Evolutionary conservation across 2,113 vertebrate genomes (phyloP), one percentile per base, ranked within the genome.

Genomic region (Corvus moneduloides): DNA sequence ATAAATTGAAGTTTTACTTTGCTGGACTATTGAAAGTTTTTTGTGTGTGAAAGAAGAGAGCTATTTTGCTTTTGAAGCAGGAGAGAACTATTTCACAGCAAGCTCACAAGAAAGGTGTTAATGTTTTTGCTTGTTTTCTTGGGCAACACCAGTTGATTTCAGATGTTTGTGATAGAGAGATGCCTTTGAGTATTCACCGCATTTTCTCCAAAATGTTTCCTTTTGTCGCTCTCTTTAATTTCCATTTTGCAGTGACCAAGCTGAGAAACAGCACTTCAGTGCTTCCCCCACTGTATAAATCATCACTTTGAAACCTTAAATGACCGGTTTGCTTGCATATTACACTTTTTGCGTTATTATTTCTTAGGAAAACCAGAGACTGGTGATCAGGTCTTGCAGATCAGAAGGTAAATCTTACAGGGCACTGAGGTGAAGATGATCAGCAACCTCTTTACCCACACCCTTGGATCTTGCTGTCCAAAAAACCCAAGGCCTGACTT

Each of bases 1-100:
- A 13, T 64, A 85, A 93, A 84, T 82, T 89, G 73, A 66, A 93
- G 78, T 95, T 92, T 91, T 90, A 84, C 83, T 96, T 95, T 46
- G 30, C 49, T 80, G 90, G 76, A 81, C 80, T 96, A 84, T 56
- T 87, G 89, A 30, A 95, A 97, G 73, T 93, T 96, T 94, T 85
- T 93, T 82, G 58, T 12, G 41, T 95, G 74, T 89, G 87, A 78
- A 81, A 75, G 52, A 33, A 87, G 49, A 78, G 77, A 64, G 39
- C 62, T 89, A 22, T 91, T 91, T 84, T 84, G 79, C 54, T 85
- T 94, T 87, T 86, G 52, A 85, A 93, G 37, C 64, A 37, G 43
- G 54, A 80, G 51, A 76, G 56, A 71, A 43, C 51, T 78, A 52
- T 95, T 95, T 93, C 61, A 48, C 28, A 37, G 73, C 56, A 84